Percentiles rank a stretch among this genome's conserved stretches.
Evolutionary conservation across 2,888 invertebrate species (phyloP).

Genomic region (Xestoiulus laeticollis): DNA sequence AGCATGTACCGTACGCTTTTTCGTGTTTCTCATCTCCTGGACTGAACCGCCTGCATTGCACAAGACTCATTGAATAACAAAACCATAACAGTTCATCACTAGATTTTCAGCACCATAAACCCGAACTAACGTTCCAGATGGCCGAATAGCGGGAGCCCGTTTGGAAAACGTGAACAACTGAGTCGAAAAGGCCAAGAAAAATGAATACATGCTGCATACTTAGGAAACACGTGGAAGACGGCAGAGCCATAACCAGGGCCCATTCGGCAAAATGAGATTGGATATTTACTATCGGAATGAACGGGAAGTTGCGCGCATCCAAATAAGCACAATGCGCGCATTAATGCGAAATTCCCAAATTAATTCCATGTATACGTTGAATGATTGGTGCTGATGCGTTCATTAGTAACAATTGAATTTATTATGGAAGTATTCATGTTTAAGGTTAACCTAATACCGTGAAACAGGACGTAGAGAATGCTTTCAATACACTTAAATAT

Average conservation of each 20-base stretch:
- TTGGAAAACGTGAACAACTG: slow-evolving; percentile 8
- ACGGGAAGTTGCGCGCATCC: neutral
- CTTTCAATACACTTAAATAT: too few species aligned
- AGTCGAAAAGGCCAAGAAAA: slow-evolving; percentile 39
- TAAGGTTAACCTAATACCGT: too few species aligned
- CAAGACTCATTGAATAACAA: slow-evolving; percentile 44
- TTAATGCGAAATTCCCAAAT: neutral
- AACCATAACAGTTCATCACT: slow-evolving; percentile 51
- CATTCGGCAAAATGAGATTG: slow-evolving; percentile 33
- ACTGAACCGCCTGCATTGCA: slow-evolving; percentile 13
- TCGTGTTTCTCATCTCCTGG: slow-evolving; percentile 9
- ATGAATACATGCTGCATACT: slow-evolving; percentile 12
- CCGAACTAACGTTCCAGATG: slow-evolving; percentile 48
- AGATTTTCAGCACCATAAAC: slow-evolving; percentile 52
- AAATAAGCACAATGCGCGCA: neutral
- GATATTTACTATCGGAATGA: slow-evolving; percentile 28
- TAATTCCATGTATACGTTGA: neutral
- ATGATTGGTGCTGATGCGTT: neutral
- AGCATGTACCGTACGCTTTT: neutral
- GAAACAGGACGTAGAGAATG: too few species aligned
- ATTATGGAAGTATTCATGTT: too few species aligned
- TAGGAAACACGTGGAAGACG: slow-evolving; percentile 31
- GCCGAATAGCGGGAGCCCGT: slow-evolving; percentile 18
- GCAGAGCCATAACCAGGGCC: neutral
- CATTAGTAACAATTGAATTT: neutral